Conservation (phyloP, 1,140 invertebrate genomes). For the Rhynchophorus ferrugineus region DNA sequence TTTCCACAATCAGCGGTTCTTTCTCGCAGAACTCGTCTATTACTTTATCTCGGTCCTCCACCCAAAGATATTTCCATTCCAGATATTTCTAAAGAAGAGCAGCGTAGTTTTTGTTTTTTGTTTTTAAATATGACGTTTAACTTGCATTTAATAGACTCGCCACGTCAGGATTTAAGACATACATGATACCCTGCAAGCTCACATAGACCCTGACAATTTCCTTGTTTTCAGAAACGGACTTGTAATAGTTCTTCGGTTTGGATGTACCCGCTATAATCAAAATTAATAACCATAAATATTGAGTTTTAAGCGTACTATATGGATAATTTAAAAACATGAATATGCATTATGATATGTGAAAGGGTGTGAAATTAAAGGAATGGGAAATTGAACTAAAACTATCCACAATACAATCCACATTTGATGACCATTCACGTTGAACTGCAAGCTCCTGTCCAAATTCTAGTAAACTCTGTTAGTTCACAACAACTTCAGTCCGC, state of each 20-base stretch:
- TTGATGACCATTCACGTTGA: no score
- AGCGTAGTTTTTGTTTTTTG: background rate
- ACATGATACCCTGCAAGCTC: constrained; percentile 61
- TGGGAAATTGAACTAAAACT: no score
- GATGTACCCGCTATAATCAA: no score
- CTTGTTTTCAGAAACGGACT: constrained; percentile 70
- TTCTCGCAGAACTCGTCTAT: constrained; percentile 61
- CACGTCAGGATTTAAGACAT: constrained; percentile 56
- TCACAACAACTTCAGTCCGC: no score
- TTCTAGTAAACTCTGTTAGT: no score
- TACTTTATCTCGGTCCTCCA: constrained; percentile 56
- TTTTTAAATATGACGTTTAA: constrained; percentile 4
- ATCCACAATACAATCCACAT: no score
- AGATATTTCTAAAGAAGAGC: constrained; percentile 43
- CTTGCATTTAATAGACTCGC: constrained; percentile 45
- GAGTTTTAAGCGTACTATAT: no score
- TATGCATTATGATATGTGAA: no score
- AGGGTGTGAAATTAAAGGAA: no score
- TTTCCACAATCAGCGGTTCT: constrained; percentile 63
- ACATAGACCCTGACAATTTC: constrained; percentile 65
- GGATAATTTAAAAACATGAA: no score
- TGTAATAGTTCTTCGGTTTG: constrained; percentile 53
- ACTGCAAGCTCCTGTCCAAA: no score
- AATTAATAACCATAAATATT: no score
- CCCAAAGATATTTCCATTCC: constrained; percentile 61